Evolutionary conservation across 2,888 invertebrate genomes (phyloP).

Genomic region (Saturnia pavonia): DNA sequence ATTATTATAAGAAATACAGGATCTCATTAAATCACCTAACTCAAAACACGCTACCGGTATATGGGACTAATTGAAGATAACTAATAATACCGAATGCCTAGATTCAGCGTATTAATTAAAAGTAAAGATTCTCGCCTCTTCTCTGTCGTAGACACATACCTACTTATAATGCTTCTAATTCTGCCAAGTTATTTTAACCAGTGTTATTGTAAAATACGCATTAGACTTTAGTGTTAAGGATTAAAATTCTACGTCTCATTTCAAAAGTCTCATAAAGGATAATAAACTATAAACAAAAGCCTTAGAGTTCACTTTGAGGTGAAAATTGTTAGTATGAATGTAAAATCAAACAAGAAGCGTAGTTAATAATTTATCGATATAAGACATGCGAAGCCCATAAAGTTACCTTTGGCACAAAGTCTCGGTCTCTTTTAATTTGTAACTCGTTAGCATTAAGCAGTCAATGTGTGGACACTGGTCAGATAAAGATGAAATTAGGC

Average conservation of each 20-base stretch:
- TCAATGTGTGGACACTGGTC: constrained; percentile 47
- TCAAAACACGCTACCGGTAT: constrained; percentile 75
- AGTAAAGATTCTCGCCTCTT: constrained; percentile 74
- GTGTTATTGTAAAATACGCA: constrained; percentile 66
- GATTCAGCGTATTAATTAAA: constrained; percentile 77
- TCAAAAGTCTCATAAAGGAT: constrained; percentile 41
- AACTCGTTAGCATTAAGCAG: constrained; percentile 75
- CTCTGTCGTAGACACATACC: constrained; percentile 66
- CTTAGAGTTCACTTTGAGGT: constrained; percentile 64
- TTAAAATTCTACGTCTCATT: constrained; percentile 58
- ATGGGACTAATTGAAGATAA: constrained; percentile 73
- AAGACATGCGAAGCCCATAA: constrained; percentile 82
- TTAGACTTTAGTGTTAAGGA: constrained; percentile 61
- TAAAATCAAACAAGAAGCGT: constrained; percentile 78
- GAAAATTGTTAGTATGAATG: constrained; percentile 63
- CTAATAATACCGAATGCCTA: constrained; percentile 63
- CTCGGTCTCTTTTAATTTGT: constrained; percentile 79
- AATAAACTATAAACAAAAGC: constrained; percentile 59
- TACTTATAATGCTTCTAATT: constrained; percentile 59
- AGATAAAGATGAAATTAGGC: constrained; percentile 65
- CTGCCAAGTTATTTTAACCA: constrained; percentile 45
- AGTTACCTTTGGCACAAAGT: constrained; percentile 79
- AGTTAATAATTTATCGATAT: constrained; percentile 82
- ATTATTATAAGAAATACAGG: constrained; percentile 60
- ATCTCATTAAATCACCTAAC: constrained; percentile 67